A percentile compares a stretch with the other conserved stretches of the same genome.
phyloP scores from a whole-genome alignment of 2,113 vertebrate genomes.

The Sinocyclocheilus maitianheensis region DNA sequence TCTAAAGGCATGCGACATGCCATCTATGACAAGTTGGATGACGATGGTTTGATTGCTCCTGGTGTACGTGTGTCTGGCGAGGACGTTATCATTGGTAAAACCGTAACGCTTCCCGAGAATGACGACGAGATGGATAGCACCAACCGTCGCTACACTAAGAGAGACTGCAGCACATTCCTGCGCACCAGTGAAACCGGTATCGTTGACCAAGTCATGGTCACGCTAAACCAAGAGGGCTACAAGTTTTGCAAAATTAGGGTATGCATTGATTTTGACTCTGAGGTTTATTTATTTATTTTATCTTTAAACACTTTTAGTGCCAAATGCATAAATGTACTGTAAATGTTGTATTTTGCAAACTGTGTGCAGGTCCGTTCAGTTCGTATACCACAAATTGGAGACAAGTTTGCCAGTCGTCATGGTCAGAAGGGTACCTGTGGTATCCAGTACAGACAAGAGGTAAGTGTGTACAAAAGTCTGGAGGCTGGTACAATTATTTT shows the following conservation, averaged over 20 bases:
- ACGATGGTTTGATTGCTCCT: slow-evolving; percentile 95
- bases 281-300: not conserved
- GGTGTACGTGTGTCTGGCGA: slow-evolving; percentile 97
- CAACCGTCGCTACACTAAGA: slow-evolving; percentile 92
- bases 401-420: slow-evolving; percentile 97
- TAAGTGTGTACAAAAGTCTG: slow-evolving; percentile 58
- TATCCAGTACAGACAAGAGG: slow-evolving; percentile 98
- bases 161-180: slow-evolving; percentile 96
- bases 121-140: slow-evolving; percentile 95
- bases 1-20: slow-evolving; percentile 93
- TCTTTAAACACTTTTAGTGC: not conserved
- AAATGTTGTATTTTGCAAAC: not conserved
- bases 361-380: slow-evolving; percentile 89
- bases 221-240: slow-evolving; percentile 98
- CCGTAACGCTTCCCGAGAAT: slow-evolving; percentile 92
- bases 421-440: slow-evolving; percentile 98
- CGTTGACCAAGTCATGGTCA: slow-evolving; percentile 99
- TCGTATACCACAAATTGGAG: slow-evolving; percentile 97
- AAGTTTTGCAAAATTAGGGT: slow-evolving; percentile 99
- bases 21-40: slow-evolving; percentile 97
- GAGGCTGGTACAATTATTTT: not conserved
- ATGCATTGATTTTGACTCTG: not conserved
- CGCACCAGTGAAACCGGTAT: slow-evolving; percentile 97
- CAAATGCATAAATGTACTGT: not conserved
- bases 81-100: slow-evolving; percentile 99